Evolutionary conservation across 2,113 vertebrate species (phyloP), one percentile per base, ranked within the genome.

Genomic region (Nansenia antarctica): DNA sequence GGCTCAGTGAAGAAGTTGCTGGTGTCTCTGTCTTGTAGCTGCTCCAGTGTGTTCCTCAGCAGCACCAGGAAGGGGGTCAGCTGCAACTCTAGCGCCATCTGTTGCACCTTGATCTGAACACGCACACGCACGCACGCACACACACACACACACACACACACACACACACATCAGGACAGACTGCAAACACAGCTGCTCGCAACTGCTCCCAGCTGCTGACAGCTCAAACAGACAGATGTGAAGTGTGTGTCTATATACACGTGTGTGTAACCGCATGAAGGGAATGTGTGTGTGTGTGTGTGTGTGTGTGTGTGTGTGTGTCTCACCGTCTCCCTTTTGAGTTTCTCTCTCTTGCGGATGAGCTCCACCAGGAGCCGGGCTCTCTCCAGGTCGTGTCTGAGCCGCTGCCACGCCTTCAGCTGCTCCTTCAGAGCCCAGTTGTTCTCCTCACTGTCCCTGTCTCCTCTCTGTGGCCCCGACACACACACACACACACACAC

Each of bases 1-100:
- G 97, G 97, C 90, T 98, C 95, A 58, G 96, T 94, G 89, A 99
- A 99, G 87, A 99, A 98, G 88, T 98, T 98, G 90, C 94, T 97
- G 0, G 94, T 96, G 91, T 99, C 98, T 90, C 97, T 94, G 77
- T 99, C 98, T 88, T 98, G 97, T 81, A 99, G 92, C 85, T 98
- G 96, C 70, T 98, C 97, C 63, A 99, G 85, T 0, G 98, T 98
- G 82, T 93, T 97, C 74, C 98, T 94, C 81, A 99, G 87, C 66
- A 99, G 93, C 73, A 98, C 94, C 80, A 98, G 94, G 86, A 98
- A 96, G 11, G 98, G 98, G 1, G 97, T 96, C 82, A 99, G 90
- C 89, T 99, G 96, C 94, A 99, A 95, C 91, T 99, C 98, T 80
- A 98, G 88, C 20, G 93, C 95, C 83, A 96, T 90, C 92, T 99